Evolutionary conservation across 2,888 invertebrate genomes (phyloP).

Genomic region (Rapana venosa): DNA sequence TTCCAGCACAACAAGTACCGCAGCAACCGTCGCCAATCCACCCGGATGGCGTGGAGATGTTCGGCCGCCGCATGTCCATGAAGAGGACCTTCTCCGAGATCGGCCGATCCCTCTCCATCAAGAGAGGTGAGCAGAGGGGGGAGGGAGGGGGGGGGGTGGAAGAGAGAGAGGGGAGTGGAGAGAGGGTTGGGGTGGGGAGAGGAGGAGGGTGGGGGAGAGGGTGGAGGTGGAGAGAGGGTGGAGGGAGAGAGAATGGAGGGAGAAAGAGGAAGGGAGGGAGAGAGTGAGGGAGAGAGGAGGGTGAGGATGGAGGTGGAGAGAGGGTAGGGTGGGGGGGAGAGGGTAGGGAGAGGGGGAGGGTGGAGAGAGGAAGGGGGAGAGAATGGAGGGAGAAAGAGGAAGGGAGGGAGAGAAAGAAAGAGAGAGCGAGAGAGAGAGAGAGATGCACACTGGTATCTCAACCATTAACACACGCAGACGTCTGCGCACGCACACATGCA

Average conservation of each 20-base stretch:
- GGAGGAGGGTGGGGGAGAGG: background rate
- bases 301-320: background rate
- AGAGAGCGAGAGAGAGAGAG: background rate
- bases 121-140: slow-evolving; percentile 26
- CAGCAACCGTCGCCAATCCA: slow-evolving; percentile 56
- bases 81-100: slow-evolving; percentile 60
- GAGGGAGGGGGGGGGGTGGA: background rate
- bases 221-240: too few relatives aligned
- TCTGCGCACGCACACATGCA: background rate
- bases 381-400: too few relatives aligned
- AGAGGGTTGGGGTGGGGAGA: background rate
- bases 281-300: background rate
- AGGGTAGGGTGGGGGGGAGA: background rate
- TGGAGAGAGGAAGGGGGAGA: background rate
- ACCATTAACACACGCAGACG: background rate
- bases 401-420: background rate
- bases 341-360: too few relatives aligned
- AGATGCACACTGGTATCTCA: background rate
- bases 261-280: background rate
- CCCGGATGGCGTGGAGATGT: slow-evolving; percentile 50
- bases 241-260: too few relatives aligned
- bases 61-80: slow-evolving; percentile 55
- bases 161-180: background rate
- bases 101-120: slow-evolving; percentile 50
- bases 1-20: slow-evolving; percentile 90